phyloP scores from a whole-genome alignment of 1,140 invertebrate species.

The Pseudomyrmex pallidus region DNA sequence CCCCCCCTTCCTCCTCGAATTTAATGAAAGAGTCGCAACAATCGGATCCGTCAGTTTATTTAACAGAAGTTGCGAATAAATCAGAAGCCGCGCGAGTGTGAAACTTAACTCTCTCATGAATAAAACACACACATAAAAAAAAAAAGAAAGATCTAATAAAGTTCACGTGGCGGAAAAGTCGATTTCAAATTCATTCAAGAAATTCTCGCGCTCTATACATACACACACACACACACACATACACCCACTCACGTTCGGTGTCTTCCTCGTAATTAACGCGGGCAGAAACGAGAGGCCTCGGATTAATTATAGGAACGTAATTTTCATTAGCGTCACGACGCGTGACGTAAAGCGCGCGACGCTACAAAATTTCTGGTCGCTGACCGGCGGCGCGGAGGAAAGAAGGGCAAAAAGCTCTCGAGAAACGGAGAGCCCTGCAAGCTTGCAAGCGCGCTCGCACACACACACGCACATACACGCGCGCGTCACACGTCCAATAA shows the following conservation, averaged over 20 bases:
- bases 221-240: too few relatives aligned
- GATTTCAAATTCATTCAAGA: too few relatives aligned
- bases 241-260: neutral
- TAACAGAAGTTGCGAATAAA: too few relatives aligned
- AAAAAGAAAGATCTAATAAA: too few relatives aligned
- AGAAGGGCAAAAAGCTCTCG: neutral
- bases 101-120: too few relatives aligned
- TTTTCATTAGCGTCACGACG: conserved; percentile 4
- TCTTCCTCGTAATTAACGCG: neutral
- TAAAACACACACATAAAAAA: too few relatives aligned
- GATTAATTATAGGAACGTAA: conserved; percentile 39
- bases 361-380: conserved; percentile 23
- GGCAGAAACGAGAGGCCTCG: neutral
- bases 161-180: too few relatives aligned
- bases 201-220: too few relatives aligned
- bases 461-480: conserved; percentile 57
- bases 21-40: neutral
- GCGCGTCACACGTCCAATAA: conserved; percentile 66
- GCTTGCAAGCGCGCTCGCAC: conserved; percentile 51
- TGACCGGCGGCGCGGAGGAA: neutral
- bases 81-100: too few relatives aligned
- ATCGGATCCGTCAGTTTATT: neutral
- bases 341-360: neutral
- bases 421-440: conserved; percentile 13
- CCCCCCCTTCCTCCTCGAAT: neutral